A percentile compares a stretch with the other conserved stretches of the same genome.
Evolutionary conservation across 2,113 vertebrate genomes (phyloP).

Genomic region (Lasiurus cinereus): DNA sequence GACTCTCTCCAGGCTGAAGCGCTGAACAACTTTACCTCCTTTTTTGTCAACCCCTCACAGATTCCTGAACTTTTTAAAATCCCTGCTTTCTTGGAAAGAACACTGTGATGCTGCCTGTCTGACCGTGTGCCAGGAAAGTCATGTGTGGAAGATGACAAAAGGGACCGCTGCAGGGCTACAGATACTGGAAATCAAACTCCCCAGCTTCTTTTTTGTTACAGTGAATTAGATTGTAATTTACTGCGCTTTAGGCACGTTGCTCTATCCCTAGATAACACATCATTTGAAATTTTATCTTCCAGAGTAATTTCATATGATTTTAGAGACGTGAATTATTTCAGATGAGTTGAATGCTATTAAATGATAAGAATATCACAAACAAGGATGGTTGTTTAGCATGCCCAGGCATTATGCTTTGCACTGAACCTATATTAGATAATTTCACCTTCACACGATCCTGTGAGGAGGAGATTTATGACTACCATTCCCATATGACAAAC

Average conservation of each 20-base stretch:
- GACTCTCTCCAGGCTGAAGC: background rate
- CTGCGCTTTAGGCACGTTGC: background rate
- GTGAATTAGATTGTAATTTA: background rate
- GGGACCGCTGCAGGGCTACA: background rate
- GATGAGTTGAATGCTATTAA: constrained; percentile 27
- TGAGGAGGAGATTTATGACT: background rate
- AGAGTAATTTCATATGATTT: background rate
- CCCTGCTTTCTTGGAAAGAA: background rate
- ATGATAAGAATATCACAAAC: background rate
- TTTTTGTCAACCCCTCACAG: background rate
- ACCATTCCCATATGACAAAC: background rate
- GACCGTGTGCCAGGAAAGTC: background rate
- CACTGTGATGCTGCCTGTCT: background rate
- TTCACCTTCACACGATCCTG: background rate
- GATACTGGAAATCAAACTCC: background rate
- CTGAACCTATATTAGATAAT: background rate
- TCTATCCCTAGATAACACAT: background rate
- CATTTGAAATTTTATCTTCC: background rate
- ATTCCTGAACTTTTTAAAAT: background rate
- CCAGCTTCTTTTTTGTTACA: background rate
- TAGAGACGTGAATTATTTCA: background rate
- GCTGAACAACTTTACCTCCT: background rate
- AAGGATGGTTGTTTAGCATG: background rate
- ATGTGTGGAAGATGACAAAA: background rate
- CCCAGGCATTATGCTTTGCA: background rate